phyloP scores from a whole-genome alignment of 1,140 invertebrate genomes.

The Apis laboriosa region DNA sequence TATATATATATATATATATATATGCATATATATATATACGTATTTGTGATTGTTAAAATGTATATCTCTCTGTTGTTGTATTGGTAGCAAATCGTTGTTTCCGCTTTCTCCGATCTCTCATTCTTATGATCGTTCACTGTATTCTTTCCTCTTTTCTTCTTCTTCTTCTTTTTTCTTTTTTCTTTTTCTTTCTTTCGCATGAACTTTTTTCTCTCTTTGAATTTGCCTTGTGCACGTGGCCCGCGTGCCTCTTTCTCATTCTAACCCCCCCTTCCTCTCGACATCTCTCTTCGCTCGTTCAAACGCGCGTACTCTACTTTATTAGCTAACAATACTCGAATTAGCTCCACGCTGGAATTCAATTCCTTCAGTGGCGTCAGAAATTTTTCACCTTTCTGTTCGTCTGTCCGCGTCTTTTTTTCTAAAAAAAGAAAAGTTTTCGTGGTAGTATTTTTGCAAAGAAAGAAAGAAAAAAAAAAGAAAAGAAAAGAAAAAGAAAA shows the following conservation, averaged over 20 bases:
- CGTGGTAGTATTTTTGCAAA: no score
- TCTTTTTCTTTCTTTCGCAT: conserved; percentile 29
- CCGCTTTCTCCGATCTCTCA: conserved; percentile 18
- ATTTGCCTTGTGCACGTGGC: conserved; percentile 37
- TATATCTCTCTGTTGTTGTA: neutral
- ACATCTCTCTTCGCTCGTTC: conserved; percentile 55
- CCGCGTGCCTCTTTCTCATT: conserved; percentile 31
- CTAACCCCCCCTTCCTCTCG: conserved; percentile 43
- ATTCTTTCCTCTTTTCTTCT: neutral
- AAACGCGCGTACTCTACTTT: neutral
- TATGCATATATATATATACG: neutral
- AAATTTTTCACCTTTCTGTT: neutral
- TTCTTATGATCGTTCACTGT: conserved; percentile 35
- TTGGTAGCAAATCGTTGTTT: conserved; percentile 27
- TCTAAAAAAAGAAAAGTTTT: no score
- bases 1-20: no score
- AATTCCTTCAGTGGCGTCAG: neutral
- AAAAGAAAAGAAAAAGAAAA: no score
- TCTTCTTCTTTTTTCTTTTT: no score
- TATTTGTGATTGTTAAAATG: conserved; percentile 12
- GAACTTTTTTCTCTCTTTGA: conserved; percentile 34
- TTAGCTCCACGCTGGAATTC: neutral
- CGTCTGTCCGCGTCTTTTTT: neutral
- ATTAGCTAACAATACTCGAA: neutral
- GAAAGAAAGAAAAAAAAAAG: no score